Evolutionary conservation across 2,888 invertebrate genomes (phyloP), one percentile per base, ranked within the genome.

Genomic region (Phymatocera aterrima): DNA sequence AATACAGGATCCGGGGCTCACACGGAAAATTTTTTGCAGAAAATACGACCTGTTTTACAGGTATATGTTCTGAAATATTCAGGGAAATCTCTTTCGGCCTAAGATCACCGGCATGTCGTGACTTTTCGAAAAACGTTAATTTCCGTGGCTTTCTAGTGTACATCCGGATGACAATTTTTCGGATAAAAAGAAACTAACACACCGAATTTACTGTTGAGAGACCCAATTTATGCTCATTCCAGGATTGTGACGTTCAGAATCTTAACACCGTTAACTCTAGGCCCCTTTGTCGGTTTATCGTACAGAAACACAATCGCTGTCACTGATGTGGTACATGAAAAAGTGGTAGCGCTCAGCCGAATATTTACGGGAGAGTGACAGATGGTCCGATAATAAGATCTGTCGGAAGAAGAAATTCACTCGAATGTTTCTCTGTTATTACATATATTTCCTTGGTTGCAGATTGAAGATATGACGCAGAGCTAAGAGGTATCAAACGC

Each of bases 381-480:
- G n/a, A n/a, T n/a, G n/a, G n/a, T n/a, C n/a, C n/a, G n/a, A n/a
- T n/a, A n/a, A n/a, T n/a, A n/a, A n/a, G n/a, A n/a, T n/a, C n/a
- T n/a, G n/a, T n/a, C n/a, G n/a, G n/a, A n/a, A n/a, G n/a, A n/a
- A n/a, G n/a, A n/a, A n/a, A n/a, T n/a, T n/a, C n/a, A n/a, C 57
- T 15, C 8, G 40, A 57, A 10, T 57, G 1, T 28, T 57, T 28
- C 1, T 28, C 12, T 24, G 15, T 21, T 43, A 15, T 3, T 15
- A 8, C 37, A 46, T 46, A 15, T 24, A 5, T 6, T 46, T 10
- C 70, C 72, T 77, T 48, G 80, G 75, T 87, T 87, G 2, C 83
- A 87, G 87, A 75, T 80, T 68, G 74, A 64, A 78, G 82, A 75
- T 78, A 83, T 84, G 84, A n/a, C 37, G 75, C 83, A 82, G 78